phyloP scores from a whole-genome alignment of 2,888 invertebrate genomes.

The Microlaimidae sp. region DNA sequence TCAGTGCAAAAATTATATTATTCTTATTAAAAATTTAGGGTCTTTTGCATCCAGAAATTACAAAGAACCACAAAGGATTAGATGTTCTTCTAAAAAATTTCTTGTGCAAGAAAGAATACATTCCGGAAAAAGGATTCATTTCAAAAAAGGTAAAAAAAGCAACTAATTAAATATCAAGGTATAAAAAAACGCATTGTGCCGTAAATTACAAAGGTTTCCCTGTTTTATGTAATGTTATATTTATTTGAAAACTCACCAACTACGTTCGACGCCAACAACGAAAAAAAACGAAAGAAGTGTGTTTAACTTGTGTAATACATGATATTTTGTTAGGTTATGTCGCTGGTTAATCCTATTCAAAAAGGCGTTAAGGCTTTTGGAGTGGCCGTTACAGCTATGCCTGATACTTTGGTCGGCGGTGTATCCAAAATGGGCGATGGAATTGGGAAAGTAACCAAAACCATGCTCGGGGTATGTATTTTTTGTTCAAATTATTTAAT shows the following conservation, averaged over 20 bases:
- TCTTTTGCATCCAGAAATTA: conserved; percentile 48
- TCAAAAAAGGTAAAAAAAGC: conserved; percentile 23
- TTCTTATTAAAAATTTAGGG: conserved; percentile 8
- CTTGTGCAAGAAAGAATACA: conserved; percentile 30
- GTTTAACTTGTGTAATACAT: too few species aligned
- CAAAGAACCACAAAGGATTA: conserved; percentile 48
- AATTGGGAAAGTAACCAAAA: conserved; percentile 54
- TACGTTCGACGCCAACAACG: too few species aligned
- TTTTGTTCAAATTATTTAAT: too few species aligned
- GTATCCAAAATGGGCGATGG: conserved; percentile 67
- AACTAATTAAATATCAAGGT: too few species aligned
- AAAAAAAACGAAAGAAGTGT: too few species aligned
- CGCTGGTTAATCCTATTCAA: conserved; percentile 59
- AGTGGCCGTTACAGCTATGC: conserved; percentile 62
- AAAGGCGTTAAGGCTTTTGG: conserved; percentile 59
- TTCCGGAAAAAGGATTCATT: conserved; percentile 19
- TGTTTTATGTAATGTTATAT: too few species aligned
- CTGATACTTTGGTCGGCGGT: conserved; percentile 66
- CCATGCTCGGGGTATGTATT: conserved; percentile 10
- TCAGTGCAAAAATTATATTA: not conserved
- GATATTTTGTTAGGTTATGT: conserved; percentile 42
- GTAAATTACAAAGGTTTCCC: too few species aligned
- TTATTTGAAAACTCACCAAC: too few species aligned
- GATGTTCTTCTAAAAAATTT: conserved; percentile 35
- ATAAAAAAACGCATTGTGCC: too few species aligned